Evolutionary conservation across 2,113 vertebrate genomes (phyloP), one percentile per base, ranked within the genome.

Genomic region (Phycodurus eques): DNA sequence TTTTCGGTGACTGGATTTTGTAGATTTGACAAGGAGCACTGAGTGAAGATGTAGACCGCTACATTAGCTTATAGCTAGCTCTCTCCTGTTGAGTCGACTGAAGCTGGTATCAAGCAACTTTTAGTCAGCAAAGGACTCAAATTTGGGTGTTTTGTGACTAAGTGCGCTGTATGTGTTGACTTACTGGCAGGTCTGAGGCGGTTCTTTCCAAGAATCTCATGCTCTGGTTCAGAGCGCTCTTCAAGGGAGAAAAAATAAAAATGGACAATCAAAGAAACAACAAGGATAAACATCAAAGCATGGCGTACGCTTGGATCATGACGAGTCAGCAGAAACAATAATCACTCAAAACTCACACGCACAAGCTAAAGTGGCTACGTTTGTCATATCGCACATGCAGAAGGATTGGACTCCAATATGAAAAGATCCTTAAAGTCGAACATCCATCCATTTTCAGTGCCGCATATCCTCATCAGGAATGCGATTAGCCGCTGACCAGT

Each of bases 191-290:
- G 77, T 94, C 92, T 10, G 84, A 91, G 13, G 91, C 88, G 0
- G 86, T 95, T 74, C 75, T 91, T 71, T 96, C 92, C 79, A 99
- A 90, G 46, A 90, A 83, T 54, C 89, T 86, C 88, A 97, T 91
- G 67, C 92, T 95, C 81, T 94, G 92, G 87, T 94, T 93, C 88
- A 96, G 75, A 19, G 90, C 85, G 19, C 87, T 93, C 98, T 90
- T 75, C 13, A 65, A 83, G 35, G n/a, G 20, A 77, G 39, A 74
- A 46, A 5, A 62, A 69, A 17, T 27, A 63, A 68, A 8, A 76
- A 0, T 78, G 8, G 70, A 63, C 13, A 74, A 5, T 68, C 31
- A 57, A 5, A 53, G 4, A 56, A 27, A 15, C 49, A 62, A 19
- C 1, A 59, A 5, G 1, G 22, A 70, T 22, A 73, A 71, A 85